These are phyloP conservation scores for Willowsia nigromaculata DNA, from an alignment of 2,888 invertebrate species.

Conservation along the genomic window DNA sequence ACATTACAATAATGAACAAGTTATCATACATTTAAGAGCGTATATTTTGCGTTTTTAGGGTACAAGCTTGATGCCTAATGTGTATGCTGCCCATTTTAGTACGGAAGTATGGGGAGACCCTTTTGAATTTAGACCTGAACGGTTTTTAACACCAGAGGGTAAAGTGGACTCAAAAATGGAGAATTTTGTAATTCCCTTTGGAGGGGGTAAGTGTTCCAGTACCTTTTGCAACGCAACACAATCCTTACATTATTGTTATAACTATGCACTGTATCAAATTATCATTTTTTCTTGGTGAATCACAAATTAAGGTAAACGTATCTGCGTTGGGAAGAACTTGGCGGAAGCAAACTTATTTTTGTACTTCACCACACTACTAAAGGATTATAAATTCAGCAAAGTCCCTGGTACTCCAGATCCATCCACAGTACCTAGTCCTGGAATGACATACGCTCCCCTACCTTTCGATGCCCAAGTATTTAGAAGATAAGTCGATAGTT, in stretches of 20 bases:
- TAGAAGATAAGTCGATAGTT: conserved; percentile 85
- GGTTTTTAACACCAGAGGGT: neutral
- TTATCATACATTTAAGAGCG: neutral
- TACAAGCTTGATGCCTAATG: neutral
- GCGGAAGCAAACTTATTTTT: neutral
- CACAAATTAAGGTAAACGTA: neutral
- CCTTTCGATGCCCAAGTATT: neutral
- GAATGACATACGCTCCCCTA: neutral
- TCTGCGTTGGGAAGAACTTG: neutral
- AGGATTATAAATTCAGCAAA: neutral
- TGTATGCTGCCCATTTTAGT: neutral
- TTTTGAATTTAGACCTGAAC: neutral
- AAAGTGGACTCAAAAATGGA: neutral
- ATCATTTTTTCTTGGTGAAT: neutral
- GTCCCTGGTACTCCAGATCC: neutral
- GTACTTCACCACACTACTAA: neutral
- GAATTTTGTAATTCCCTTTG: neutral
- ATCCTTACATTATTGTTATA: neutral
- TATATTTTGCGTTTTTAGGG: neutral
- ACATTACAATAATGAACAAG: neutral
- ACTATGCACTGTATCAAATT: neutral
- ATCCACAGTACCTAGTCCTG: neutral
- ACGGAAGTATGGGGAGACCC: neutral
- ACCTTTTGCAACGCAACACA: neutral
- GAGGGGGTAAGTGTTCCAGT: neutral